phyloP scores from a whole-genome alignment of 1,140 invertebrate genomes.

The Scaptomyza pallida region DNA sequence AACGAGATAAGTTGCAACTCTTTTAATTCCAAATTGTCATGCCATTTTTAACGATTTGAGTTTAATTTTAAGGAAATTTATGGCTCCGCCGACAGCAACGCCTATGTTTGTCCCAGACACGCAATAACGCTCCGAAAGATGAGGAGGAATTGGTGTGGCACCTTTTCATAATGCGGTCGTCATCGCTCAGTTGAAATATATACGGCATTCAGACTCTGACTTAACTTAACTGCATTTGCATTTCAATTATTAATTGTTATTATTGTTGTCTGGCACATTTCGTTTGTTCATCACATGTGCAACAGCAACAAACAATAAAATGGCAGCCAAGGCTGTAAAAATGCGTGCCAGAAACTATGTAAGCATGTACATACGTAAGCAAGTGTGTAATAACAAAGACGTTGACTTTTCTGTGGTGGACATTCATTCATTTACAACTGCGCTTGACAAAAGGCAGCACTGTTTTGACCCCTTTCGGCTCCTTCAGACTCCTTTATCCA shows the following conservation, averaged over 20 bases:
- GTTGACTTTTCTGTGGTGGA: constrained; percentile 55
- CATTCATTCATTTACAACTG: constrained; percentile 66
- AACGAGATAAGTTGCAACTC: too few species aligned
- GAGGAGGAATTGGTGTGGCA: constrained; percentile 4
- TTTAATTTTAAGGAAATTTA: constrained; percentile 56
- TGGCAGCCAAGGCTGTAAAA: constrained; percentile 36
- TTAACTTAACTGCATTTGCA: constrained; percentile 53
- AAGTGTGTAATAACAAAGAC: constrained; percentile 61
- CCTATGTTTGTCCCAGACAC: constrained; percentile 47
- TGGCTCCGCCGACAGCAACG: constrained; percentile 37
- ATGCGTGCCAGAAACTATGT: constrained; percentile 53
- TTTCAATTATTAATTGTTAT: constrained; percentile 74
- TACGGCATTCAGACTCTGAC: constrained; percentile 46
- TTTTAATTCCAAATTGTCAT: constrained; percentile 46
- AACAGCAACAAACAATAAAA: not conserved
- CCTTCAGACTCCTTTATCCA: too few species aligned
- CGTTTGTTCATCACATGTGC: constrained; percentile 34
- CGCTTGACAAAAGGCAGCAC: constrained; percentile 47
- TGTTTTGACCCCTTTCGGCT: too few species aligned
- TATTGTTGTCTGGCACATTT: constrained; percentile 58
- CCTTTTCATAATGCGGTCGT: constrained; percentile 45
- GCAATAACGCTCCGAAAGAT: constrained; percentile 34
- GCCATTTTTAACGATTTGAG: constrained; percentile 41
- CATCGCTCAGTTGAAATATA: constrained; percentile 8
- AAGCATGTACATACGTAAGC: constrained; percentile 44